Percentiles rank a stretch among this genome's conserved stretches.
Evolutionary conservation across 1,140 invertebrate genomes (phyloP).

Genomic region (Caerostris extrusa): DNA sequence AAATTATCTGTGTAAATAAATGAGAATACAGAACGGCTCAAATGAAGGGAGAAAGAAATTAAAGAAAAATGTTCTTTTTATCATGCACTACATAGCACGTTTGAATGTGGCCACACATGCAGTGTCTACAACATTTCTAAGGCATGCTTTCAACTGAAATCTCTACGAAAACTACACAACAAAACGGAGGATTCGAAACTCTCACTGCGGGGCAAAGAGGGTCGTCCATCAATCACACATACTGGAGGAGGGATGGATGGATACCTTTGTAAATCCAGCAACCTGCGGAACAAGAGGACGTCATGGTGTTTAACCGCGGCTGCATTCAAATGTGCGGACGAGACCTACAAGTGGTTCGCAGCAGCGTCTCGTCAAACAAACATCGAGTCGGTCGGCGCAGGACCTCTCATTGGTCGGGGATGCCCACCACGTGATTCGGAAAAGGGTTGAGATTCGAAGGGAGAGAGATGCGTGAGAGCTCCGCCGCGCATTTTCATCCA

Average conservation of each 20-base stretch:
- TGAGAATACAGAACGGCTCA: too few species aligned
- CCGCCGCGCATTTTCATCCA: constrained; percentile 59
- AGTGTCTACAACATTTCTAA: too few species aligned
- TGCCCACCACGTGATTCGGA: constrained; percentile 70
- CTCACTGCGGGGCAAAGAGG: too few species aligned
- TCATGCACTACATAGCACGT: too few species aligned
- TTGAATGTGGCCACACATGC: too few species aligned
- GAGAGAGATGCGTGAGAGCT: constrained; percentile 54
- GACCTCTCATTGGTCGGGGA: constrained; percentile 70
- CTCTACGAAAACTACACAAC: too few species aligned
- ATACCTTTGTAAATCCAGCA: constrained; percentile 74
- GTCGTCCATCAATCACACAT: too few species aligned
- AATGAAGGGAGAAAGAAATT: too few species aligned
- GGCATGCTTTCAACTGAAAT: too few species aligned
- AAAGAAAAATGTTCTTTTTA: too few species aligned
- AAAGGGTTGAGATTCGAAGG: constrained; percentile 75
- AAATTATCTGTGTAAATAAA: too few species aligned
- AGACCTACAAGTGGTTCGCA: constrained; percentile 72
- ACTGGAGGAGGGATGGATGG: neutral
- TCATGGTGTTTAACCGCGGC: constrained; percentile 22
- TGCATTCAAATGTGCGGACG: constrained; percentile 63
- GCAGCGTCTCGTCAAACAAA: constrained; percentile 61
- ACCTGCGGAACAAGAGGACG: constrained; percentile 55
- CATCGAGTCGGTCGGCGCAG: constrained; percentile 25
- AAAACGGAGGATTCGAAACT: too few species aligned